Evolutionary conservation across 1,140 invertebrate species (phyloP).

Genomic region (Scaptomyza montana): DNA sequence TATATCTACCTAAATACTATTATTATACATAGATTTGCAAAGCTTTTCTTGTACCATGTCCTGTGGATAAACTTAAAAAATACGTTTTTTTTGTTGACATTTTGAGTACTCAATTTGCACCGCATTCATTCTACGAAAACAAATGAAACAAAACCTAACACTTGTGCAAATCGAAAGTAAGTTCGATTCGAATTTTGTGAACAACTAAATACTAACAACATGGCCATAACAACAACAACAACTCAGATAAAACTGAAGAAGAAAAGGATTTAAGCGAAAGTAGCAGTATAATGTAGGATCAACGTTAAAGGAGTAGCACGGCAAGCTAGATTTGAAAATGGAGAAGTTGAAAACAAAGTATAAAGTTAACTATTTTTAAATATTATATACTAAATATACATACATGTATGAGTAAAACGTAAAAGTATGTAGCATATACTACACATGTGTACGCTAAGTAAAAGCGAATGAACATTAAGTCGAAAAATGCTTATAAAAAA

Average conservation of each 20-base stretch:
- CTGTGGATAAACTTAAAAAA: background rate
- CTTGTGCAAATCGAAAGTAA: background rate
- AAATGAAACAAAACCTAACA: constrained; percentile 6
- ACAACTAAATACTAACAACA: constrained; percentile 9
- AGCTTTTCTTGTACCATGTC: constrained; percentile 8
- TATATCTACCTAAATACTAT: constrained; percentile 24
- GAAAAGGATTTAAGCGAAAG: constrained; percentile 9
- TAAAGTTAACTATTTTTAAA: constrained; percentile 82
- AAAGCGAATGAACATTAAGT: constrained; percentile 25
- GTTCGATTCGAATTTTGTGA: background rate
- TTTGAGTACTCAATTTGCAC: constrained; percentile 23
- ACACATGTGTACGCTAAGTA: background rate
- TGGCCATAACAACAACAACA: constrained; percentile 19
- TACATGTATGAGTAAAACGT: constrained; percentile 40
- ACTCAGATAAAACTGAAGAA: constrained; percentile 33
- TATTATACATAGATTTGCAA: constrained; percentile 8
- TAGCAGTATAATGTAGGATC: constrained; percentile 12
- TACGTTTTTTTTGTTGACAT: constrained; percentile 6
- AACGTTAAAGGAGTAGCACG: constrained; percentile 31
- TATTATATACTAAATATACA: constrained; percentile 41
- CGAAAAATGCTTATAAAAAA: constrained; percentile 36
- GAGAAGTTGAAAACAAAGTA: constrained; percentile 71
- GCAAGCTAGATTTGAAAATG: constrained; percentile 28
- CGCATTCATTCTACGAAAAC: constrained; percentile 9
- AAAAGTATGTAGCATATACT: constrained; percentile 27